phyloP scores from a whole-genome alignment of 2,113 vertebrate species.

The Triplophysa rosa region DNA sequence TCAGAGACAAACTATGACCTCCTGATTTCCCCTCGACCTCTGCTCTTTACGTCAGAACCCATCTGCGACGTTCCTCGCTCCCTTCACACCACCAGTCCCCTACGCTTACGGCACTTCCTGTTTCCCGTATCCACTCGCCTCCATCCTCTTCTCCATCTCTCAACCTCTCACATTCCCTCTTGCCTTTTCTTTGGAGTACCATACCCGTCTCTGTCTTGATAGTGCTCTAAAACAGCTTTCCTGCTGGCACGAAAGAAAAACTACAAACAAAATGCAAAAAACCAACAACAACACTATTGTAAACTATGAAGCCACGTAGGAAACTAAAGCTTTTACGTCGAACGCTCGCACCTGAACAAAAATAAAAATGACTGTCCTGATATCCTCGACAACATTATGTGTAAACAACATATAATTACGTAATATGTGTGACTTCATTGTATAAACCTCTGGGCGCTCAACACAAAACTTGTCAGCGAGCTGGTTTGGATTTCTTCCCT shows the following conservation, averaged over 20 bases:
- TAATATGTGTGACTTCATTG: constrained; percentile 41
- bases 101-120: constrained; percentile 42
- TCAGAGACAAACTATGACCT: constrained; percentile 13
- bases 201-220: constrained; percentile 1
- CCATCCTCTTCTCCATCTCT: constrained; percentile 1
- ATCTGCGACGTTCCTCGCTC: constrained; percentile 18
- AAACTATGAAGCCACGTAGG: constrained; percentile 60
- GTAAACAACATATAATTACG: constrained; percentile 77
- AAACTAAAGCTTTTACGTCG: constrained; percentile 27
- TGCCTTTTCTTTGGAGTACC: constrained; percentile 4
- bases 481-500: background rate
- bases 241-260: constrained; percentile 63
- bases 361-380: constrained; percentile 64
- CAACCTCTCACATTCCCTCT: background rate
- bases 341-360: constrained; percentile 59
- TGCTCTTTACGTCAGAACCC: constrained; percentile 36
- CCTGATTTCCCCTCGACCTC: constrained; percentile 26
- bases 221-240: constrained; percentile 48
- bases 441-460: background rate
- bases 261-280: constrained; percentile 42
- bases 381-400: constrained; percentile 76
- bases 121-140: constrained; percentile 23
- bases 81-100: constrained; percentile 17
- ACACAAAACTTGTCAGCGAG: constrained; percentile 16
- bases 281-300: constrained; percentile 49